A percentile compares a stretch with the other conserved stretches of the same genome.
phyloP scores from a whole-genome alignment of 2,113 vertebrate genomes.

The Calyptommatus sinebrachiatus region DNA sequence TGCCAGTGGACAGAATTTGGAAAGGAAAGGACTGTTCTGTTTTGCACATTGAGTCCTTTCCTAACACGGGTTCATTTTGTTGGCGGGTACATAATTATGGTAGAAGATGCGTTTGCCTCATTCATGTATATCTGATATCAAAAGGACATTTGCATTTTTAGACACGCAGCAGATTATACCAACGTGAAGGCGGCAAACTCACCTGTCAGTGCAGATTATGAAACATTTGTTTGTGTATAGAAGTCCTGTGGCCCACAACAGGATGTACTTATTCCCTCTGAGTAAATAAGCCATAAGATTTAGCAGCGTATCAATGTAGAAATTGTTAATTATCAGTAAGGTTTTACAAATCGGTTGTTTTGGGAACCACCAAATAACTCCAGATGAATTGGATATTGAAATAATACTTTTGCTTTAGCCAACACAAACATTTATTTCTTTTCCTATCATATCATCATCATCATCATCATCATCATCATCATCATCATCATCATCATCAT shows the following conservation, averaged over 20 bases:
- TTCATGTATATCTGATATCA: not conserved
- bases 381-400: constrained; percentile 40
- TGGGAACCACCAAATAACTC: constrained; percentile 63
- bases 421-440: constrained; percentile 58
- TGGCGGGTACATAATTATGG: not conserved
- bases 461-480: no score
- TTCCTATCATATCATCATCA: constrained; percentile 33
- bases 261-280: not conserved
- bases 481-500: no score
- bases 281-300: constrained; percentile 10
- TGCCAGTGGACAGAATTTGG: constrained; percentile 15
- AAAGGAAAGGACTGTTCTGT: constrained; percentile 2
- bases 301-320: constrained; percentile 26
- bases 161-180: not conserved
- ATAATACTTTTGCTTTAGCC: constrained; percentile 54
- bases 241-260: not conserved
- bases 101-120: not conserved
- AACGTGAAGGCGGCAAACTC: not conserved
- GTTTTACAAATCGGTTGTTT: constrained; percentile 53
- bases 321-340: constrained; percentile 46
- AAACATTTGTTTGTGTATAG: not conserved
- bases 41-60: not conserved
- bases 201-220: not conserved
- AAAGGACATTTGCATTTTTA: not conserved
- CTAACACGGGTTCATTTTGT: not conserved